Conservation (phyloP, 2,797 vertebrate genomes). For the Oophaga sylvatica region DNA sequence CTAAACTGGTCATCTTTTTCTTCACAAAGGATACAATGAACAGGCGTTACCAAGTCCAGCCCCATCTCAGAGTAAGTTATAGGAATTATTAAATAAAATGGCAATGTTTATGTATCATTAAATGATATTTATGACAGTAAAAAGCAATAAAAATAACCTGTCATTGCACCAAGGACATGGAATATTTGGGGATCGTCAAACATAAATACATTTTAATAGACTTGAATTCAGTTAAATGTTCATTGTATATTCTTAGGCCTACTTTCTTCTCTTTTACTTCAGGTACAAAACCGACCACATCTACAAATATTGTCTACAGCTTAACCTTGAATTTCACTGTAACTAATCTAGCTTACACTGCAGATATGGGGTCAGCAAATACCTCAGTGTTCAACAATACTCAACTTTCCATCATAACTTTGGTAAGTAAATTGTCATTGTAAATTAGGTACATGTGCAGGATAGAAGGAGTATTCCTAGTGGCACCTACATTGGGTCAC, state of each 20-base stretch:
- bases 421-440: constrained; percentile 58
- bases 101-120: no score
- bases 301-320: background rate
- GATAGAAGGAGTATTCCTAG: no score
- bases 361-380: constrained; percentile 57
- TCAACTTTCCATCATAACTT: constrained; percentile 43
- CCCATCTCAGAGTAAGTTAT: constrained; percentile 25
- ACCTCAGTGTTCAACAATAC: constrained; percentile 63
- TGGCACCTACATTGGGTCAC: no score
- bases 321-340: constrained; percentile 70
- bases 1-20: background rate
- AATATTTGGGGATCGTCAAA: no score
- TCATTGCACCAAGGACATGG: no score
- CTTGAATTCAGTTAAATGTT: no score
- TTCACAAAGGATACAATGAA: constrained; percentile 39
- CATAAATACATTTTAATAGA: no score
- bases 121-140: no score
- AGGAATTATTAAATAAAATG: background rate
- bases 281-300: background rate
- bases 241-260: no score
- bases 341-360: constrained; percentile 64
- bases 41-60: background rate
- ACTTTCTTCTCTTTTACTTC: background rate
- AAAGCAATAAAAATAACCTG: no score
- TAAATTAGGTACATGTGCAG: background rate